A percentile compares a stretch with the other conserved stretches of the same genome.
These are phyloP conservation scores for Oreochromis aureus DNA, from an alignment of 2,113 vertebrate species.

Conservation along the genomic window DNA sequence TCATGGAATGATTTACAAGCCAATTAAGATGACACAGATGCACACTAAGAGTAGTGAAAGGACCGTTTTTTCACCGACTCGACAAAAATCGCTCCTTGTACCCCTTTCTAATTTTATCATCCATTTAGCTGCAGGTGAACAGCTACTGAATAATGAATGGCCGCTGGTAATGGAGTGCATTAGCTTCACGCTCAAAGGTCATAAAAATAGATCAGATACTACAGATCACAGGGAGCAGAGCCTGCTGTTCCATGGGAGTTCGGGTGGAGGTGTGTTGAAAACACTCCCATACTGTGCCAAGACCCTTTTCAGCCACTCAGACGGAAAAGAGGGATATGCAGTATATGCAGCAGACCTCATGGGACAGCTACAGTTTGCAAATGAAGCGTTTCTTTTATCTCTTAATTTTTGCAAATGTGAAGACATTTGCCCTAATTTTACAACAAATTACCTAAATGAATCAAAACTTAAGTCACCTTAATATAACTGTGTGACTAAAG, in stretches of 20 bases:
- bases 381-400: neutral
- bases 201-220: conserved; percentile 63
- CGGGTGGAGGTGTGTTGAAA: neutral
- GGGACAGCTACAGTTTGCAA: neutral
- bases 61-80: conserved; percentile 7
- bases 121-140: conserved; percentile 68
- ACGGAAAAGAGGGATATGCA: neutral
- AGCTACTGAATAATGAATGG: conserved; percentile 69
- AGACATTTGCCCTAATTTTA: neutral
- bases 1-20: neutral
- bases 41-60: neutral
- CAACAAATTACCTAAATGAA: neutral
- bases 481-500: neutral
- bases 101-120: conserved; percentile 56
- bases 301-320: neutral
- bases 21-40: neutral
- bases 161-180: conserved; percentile 62
- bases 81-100: neutral
- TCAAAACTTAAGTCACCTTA: neutral
- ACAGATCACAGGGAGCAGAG: conserved; percentile 20
- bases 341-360: neutral
- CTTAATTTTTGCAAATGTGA: neutral
- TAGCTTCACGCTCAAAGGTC: conserved; percentile 58
- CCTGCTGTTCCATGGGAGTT: neutral
- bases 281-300: neutral